phyloP scores from a whole-genome alignment of 2,888 invertebrate genomes.

The Cordylochernes scorpioides region DNA sequence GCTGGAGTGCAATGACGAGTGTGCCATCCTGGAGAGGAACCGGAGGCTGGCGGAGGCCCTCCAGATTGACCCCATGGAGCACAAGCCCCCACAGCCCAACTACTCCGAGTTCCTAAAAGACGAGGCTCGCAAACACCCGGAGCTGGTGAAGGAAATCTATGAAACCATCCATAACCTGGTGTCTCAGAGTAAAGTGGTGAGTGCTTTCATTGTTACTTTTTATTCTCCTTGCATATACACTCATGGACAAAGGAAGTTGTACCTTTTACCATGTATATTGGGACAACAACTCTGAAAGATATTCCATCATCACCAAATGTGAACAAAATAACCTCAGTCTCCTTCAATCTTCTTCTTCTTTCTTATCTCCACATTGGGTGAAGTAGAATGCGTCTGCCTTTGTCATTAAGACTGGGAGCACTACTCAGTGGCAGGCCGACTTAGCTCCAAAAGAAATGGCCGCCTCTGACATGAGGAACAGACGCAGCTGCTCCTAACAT shows the following conservation, averaged over 20 bases:
- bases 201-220: not conserved
- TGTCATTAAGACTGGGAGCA: too few species aligned
- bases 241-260: too few species aligned
- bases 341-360: too few species aligned
- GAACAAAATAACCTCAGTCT: not conserved
- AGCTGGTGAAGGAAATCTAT: slow-evolving; percentile 53
- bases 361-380: too few species aligned
- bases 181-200: slow-evolving; percentile 53
- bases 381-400: too few species aligned
- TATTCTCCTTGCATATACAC: not conserved
- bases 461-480: too few species aligned
- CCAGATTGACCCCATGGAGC: slow-evolving; percentile 69
- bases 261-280: too few species aligned
- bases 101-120: slow-evolving; percentile 62
- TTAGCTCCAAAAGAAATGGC: too few species aligned
- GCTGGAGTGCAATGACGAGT: slow-evolving; percentile 76
- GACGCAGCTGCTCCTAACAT: too few species aligned
- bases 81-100: slow-evolving; percentile 37
- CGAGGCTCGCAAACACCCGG: slow-evolving; percentile 50
- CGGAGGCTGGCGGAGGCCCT: slow-evolving; percentile 62
- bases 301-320: too few species aligned
- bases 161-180: slow-evolving; percentile 58
- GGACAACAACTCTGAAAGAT: too few species aligned
- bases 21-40: slow-evolving; percentile 59
- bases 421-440: too few species aligned